A percentile compares a stretch with the other conserved stretches of the same genome.
phyloP scores from a whole-genome alignment of 1,140 invertebrate genomes.

The Octopus bimaculoides region DNA sequence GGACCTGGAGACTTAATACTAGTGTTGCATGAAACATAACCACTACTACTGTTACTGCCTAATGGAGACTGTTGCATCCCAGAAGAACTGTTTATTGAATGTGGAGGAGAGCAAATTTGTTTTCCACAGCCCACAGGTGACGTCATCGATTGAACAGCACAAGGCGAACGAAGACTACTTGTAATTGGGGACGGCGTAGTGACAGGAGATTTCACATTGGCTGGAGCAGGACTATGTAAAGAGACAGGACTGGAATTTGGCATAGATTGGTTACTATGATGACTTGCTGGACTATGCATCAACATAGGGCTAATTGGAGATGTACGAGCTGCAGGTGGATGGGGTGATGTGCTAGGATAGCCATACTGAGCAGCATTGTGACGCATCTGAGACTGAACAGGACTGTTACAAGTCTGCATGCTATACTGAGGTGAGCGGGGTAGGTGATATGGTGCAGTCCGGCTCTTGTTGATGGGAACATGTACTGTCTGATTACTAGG shows the following conservation, averaged over 20 bases:
- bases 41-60: background rate
- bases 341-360: constrained; percentile 39
- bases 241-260: constrained; percentile 42
- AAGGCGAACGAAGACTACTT: constrained; percentile 15
- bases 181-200: constrained; percentile 19
- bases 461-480: constrained; percentile 42
- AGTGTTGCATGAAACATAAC: constrained; percentile 9
- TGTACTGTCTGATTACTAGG: constrained; percentile 46
- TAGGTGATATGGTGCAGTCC: constrained; percentile 48
- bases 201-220: constrained; percentile 30
- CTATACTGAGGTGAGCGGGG: constrained; percentile 26
- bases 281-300: constrained; percentile 42
- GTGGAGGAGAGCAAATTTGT: constrained; percentile 22
- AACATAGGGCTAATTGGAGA: constrained; percentile 44
- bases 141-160: constrained; percentile 11
- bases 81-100: constrained; percentile 11
- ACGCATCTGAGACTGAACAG: constrained; percentile 13
- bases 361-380: constrained; percentile 27
- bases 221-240: constrained; percentile 41
- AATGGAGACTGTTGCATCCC: background rate
- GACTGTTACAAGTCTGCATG: constrained; percentile 18
- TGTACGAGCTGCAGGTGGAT: constrained; percentile 29
- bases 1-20: constrained; percentile 12
- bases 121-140: constrained; percentile 1
- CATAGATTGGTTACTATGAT: constrained; percentile 39